These are phyloP conservation scores for Charina bottae DNA, from an alignment of 2,113 vertebrate genomes.

Conservation along the genomic window DNA sequence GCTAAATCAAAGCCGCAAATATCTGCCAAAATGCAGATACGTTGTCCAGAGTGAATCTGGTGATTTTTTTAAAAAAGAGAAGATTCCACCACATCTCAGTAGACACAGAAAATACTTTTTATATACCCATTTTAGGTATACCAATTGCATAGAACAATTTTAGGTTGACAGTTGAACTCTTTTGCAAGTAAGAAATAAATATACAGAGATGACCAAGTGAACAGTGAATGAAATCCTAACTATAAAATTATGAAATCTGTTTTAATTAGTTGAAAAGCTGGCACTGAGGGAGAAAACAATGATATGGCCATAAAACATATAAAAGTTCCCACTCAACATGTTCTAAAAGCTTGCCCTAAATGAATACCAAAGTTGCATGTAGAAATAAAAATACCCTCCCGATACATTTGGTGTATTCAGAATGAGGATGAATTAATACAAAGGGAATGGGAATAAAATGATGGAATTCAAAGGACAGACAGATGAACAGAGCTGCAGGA, in stretches of 20 bases:
- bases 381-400: neutral
- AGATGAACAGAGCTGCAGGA: neutral
- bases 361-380: neutral
- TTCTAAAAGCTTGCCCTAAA: neutral
- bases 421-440: neutral
- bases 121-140: neutral
- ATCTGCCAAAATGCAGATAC: neutral
- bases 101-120: neutral
- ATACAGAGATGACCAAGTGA: no score
- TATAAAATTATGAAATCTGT: neutral
- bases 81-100: neutral
- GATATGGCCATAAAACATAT: neutral
- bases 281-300: neutral
- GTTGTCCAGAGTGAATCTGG: neutral
- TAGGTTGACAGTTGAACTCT: neutral
- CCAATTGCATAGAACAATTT: neutral
- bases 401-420: neutral
- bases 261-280: neutral
- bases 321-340: neutral
- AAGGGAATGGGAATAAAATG: neutral
- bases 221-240: neutral
- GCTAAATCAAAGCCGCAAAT: neutral
- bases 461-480: neutral
- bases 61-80: neutral
- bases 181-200: neutral